Conservation (phyloP, 2,888 invertebrate genomes). For the Thalpophila matura region DNA sequence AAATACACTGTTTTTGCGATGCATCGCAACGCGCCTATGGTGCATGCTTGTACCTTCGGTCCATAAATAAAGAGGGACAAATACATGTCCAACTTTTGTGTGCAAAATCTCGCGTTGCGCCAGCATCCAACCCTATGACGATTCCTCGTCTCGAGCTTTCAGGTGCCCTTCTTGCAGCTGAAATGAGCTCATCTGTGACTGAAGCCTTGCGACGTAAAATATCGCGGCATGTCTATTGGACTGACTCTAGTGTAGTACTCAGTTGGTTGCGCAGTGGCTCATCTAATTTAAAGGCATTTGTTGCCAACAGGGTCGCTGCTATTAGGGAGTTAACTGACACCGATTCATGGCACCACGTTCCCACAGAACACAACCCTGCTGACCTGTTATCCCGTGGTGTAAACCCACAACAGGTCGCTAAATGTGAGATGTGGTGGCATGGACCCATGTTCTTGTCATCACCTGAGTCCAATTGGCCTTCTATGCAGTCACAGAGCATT, state of each 20-base stretch:
- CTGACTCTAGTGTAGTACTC: neutral
- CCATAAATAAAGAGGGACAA: neutral
- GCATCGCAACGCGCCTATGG: neutral
- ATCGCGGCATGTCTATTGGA: neutral
- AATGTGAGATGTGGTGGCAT: neutral
- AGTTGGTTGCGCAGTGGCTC: neutral
- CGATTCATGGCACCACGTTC: neutral
- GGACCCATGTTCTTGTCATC: neutral
- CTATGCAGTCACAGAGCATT: neutral
- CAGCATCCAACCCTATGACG: neutral
- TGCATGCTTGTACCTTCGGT: neutral
- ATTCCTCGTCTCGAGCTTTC: slow-evolving; percentile 1
- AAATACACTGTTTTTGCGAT: neutral
- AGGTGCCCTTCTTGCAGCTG: neutral
- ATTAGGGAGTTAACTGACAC: neutral
- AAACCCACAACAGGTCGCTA: neutral
- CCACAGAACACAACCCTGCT: neutral
- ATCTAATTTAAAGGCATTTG: neutral
- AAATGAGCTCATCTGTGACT: neutral
- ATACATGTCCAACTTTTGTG: neutral
- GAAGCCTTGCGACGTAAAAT: neutral
- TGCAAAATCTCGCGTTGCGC: neutral
- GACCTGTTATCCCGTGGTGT: neutral
- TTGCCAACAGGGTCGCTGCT: neutral
- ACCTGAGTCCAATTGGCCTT: neutral